Percentiles rank a stretch among this genome's conserved stretches.
Evolutionary conservation across 1,140 invertebrate species (phyloP).

Genomic region (Cecropterus lyciades): DNA sequence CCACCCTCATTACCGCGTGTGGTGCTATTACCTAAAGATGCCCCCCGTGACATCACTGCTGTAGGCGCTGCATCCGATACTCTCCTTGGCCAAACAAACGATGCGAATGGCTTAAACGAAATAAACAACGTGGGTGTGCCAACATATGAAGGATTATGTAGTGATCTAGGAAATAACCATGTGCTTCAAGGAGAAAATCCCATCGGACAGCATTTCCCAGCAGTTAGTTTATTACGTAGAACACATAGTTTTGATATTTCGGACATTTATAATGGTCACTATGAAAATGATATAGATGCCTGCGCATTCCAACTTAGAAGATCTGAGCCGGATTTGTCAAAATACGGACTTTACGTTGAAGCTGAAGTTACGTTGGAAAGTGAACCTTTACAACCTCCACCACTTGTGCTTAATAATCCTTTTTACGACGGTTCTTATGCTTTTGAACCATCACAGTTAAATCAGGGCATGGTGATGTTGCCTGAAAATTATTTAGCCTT

Average conservation of each 20-base stretch:
- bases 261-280: conserved; percentile 56
- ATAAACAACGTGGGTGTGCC: conserved; percentile 81
- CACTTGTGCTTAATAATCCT: conserved; percentile 80
- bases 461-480: conserved; percentile 62
- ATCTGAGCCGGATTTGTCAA: conserved; percentile 79
- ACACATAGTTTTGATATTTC: conserved; percentile 76
- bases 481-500: conserved; percentile 81
- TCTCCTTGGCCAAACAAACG: conserved; percentile 56
- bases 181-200: conserved; percentile 42
- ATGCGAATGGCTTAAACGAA: conserved; percentile 64
- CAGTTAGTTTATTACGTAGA: conserved; percentile 57
- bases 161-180: conserved; percentile 51
- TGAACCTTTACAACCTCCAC: conserved; percentile 56
- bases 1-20: conserved; percentile 68
- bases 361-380: conserved; percentile 63
- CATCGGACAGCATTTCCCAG: conserved; percentile 47
- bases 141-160: conserved; percentile 52
- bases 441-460: conserved; percentile 58
- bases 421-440: conserved; percentile 79
- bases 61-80: conserved; percentile 45
- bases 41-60: conserved; percentile 37
- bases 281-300: conserved; percentile 49
- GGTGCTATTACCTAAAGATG: conserved; percentile 63
- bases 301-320: conserved; percentile 51
- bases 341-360: conserved; percentile 70